Percentiles rank a stretch among this genome's conserved stretches.
Conservation (phyloP, 2,888 invertebrate species). For the Griposia aprilina region DNA sequence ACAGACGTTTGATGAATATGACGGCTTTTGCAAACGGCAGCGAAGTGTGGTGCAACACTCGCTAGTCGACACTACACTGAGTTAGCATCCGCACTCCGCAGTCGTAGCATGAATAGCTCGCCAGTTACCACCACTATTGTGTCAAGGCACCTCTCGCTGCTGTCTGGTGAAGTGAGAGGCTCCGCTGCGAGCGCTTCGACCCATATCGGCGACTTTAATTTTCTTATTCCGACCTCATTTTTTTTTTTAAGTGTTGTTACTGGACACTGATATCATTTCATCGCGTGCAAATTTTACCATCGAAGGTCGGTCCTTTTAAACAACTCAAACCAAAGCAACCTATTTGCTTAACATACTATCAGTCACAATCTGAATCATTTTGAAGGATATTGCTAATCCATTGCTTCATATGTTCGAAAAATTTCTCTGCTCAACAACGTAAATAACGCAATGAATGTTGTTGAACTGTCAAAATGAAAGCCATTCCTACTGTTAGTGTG, state of each 20-base stretch:
- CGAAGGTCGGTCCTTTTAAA: neutral
- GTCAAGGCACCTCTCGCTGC: conserved; percentile 60
- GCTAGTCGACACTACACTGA: conserved; percentile 58
- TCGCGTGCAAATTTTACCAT: conserved; percentile 9
- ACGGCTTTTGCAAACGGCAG: conserved; percentile 22
- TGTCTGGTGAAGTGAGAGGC: conserved; percentile 53
- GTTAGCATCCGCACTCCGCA: conserved; percentile 47
- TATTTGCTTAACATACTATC: too few relatives aligned
- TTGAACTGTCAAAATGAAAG: too few relatives aligned
- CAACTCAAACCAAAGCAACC: neutral
- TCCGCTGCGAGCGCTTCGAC: conserved; percentile 4
- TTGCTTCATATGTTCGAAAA: too few relatives aligned
- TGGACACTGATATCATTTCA: neutral
- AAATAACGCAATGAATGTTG: too few relatives aligned
- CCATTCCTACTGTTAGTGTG: too few relatives aligned
- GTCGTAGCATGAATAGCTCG: conserved; percentile 32
- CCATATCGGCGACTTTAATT: conserved; percentile 2
- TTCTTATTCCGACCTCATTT: conserved; percentile 41
- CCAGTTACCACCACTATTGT: conserved; percentile 52
- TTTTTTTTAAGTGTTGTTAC: too few relatives aligned
- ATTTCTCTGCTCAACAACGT: too few relatives aligned
- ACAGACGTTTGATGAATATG: conserved; percentile 30
- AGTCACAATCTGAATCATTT: too few relatives aligned
- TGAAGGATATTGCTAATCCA: too few relatives aligned
- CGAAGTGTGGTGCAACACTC: conserved; percentile 41